phyloP scores from a whole-genome alignment of 2,113 vertebrate genomes.

The Poicephalus gulielmi region DNA sequence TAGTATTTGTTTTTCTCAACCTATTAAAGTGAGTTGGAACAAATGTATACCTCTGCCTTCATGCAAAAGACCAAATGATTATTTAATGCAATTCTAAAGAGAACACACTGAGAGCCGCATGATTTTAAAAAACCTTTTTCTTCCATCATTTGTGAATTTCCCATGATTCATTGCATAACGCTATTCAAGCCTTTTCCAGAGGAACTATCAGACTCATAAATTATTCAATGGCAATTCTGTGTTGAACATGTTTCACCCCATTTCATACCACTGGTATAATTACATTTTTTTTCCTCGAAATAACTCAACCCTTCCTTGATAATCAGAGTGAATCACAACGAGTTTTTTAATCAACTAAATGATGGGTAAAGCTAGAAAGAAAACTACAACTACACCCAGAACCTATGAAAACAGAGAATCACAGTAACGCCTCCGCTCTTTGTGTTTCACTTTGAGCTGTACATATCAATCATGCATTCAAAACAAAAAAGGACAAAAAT shows the following conservation, averaged over 20 bases:
- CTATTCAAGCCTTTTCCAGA: not conserved
- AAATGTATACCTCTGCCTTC: not conserved
- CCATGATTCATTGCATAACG: not conserved
- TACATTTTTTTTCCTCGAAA: slow-evolving; percentile 2
- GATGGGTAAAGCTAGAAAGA: not conserved
- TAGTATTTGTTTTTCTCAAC: not conserved
- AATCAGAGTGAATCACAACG: not conserved
- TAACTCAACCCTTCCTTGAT: not conserved
- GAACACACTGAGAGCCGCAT: not conserved
- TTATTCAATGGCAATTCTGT: not conserved
- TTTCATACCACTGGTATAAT: not conserved
- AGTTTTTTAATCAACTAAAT: not conserved
- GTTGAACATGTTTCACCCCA: not conserved
- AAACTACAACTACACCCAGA: not conserved
- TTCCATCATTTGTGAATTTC: not conserved
- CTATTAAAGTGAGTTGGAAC: not conserved
- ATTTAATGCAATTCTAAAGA: not conserved
- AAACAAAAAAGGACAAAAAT: not conserved
- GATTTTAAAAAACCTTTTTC: not conserved
- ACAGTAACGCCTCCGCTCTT: not conserved
- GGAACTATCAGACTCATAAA: not conserved
- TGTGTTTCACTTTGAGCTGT: not conserved
- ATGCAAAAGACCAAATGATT: not conserved
- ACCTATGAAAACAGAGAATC: not conserved
- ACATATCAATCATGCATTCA: not conserved